Conservation (phyloP, 2,888 invertebrate species). For the Hirtodrosophila duncani region DNA sequence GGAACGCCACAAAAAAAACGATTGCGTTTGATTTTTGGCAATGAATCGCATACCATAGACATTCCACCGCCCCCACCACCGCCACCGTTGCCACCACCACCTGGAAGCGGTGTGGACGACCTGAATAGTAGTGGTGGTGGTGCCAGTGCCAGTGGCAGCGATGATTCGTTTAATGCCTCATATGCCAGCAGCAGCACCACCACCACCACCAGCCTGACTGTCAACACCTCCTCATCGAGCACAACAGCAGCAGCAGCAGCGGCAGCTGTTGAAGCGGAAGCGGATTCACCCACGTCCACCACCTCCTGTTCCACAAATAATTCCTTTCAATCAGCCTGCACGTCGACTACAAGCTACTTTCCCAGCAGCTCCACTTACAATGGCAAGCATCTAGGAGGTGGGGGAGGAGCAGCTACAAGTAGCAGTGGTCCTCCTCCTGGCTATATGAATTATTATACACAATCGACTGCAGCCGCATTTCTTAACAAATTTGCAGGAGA, state of each 20-base stretch:
- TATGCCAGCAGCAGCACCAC: slow-evolving; percentile 45
- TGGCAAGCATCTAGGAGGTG: slow-evolving; percentile 40
- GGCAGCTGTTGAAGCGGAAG: slow-evolving; percentile 21
- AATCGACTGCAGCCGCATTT: slow-evolving; percentile 20
- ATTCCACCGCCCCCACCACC: slow-evolving; percentile 82
- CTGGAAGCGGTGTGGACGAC: slow-evolving; percentile 43
- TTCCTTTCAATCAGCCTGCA: slow-evolving; percentile 68
- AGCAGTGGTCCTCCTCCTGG: slow-evolving; percentile 13
- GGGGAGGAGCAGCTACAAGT: slow-evolving; percentile 17
- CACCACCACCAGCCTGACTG: slow-evolving; percentile 31
- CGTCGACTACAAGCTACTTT: slow-evolving; percentile 47
- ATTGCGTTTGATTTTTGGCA: slow-evolving; percentile 91
- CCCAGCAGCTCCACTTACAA: no score
- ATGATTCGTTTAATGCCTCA: slow-evolving; percentile 61
- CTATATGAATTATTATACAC: slow-evolving; percentile 22
- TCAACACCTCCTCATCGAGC: slow-evolving; percentile 24
- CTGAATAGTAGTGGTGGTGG: slow-evolving; percentile 45
- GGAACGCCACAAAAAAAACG: slow-evolving; percentile 89
- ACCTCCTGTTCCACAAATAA: slow-evolving; percentile 43
- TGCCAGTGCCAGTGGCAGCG: slow-evolving; percentile 25
- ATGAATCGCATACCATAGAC: slow-evolving; percentile 92
- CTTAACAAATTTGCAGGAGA: slow-evolving; percentile 31
- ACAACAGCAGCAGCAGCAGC: slow-evolving; percentile 17
- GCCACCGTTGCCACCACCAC: slow-evolving; percentile 19
- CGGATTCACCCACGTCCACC: slow-evolving; percentile 42